Conservation (phyloP, 2,888 invertebrate species). For the Celastrina argiolus region DNA sequence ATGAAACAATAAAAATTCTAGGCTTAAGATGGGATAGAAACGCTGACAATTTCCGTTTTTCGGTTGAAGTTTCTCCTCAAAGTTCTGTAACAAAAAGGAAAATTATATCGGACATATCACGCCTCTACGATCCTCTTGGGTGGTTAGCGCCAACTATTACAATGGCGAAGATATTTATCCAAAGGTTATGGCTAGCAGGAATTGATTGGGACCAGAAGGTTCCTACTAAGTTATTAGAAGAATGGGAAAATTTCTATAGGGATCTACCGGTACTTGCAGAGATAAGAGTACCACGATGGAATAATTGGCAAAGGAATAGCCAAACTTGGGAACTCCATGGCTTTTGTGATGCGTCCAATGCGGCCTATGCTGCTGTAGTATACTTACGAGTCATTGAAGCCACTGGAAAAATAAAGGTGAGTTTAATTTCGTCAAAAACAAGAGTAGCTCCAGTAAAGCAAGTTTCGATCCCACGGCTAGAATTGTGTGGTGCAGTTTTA, state of each 20-base stretch:
- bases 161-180: not conserved
- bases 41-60: too few species aligned
- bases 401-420: constrained; percentile 5
- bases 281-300: too few species aligned
- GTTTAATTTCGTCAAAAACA: constrained; percentile 28
- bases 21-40: too few species aligned
- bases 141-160: not conserved
- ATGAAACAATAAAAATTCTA: too few species aligned
- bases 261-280: too few species aligned
- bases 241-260: too few species aligned
- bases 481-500: constrained; percentile 19
- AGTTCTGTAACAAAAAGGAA: too few species aligned
- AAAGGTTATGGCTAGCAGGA: constrained; percentile 13
- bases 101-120: too few species aligned
- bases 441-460: constrained; percentile 25
- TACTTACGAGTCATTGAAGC: not conserved
- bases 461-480: constrained; percentile 20
- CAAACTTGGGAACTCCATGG: not conserved
- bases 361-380: not conserved
- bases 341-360: not conserved
- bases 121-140: not conserved
- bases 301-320: too few species aligned
- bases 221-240: too few species aligned
- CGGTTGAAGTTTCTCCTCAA: too few species aligned
- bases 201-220: not conserved